Evolutionary conservation across 2,888 invertebrate genomes (phyloP).

Genomic region (Eupsilia transversa): DNA sequence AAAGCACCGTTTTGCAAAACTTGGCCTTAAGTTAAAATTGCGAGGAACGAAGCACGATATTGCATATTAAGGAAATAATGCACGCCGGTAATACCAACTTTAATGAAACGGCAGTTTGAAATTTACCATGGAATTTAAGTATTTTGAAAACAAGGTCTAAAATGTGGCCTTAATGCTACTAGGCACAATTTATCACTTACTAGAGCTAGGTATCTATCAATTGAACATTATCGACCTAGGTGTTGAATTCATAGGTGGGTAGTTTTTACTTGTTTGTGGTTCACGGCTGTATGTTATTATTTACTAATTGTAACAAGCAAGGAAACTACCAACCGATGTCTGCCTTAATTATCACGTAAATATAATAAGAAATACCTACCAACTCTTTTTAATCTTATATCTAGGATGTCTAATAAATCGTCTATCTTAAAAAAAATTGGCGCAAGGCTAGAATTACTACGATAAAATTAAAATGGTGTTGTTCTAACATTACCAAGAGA

Average conservation of each 20-base stretch:
- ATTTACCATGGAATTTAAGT: conserved; percentile 47
- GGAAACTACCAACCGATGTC: neutral
- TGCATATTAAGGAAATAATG: conserved; percentile 70
- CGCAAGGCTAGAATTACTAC: neutral
- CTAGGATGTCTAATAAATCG: neutral
- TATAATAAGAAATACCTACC: neutral
- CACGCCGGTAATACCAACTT: conserved; percentile 65
- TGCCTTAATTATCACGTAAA: neutral
- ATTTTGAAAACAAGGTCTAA: conserved; percentile 26
- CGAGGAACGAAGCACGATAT: conserved; percentile 68
- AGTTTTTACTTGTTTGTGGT: neutral
- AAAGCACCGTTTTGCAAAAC: conserved; percentile 62
- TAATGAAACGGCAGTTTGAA: conserved; percentile 66
- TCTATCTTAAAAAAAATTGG: neutral
- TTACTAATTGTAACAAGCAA: conserved; percentile 21
- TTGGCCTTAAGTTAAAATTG: conserved; percentile 74
- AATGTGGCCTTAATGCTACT: conserved; percentile 20
- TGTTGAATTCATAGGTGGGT: conserved; percentile 1
- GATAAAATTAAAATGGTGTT: conserved; percentile 23
- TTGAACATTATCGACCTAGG: conserved; percentile 6
- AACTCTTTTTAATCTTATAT: neutral
- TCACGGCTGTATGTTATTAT: conserved; percentile 25
- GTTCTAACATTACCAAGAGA: conserved; percentile 7
- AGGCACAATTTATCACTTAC: conserved; percentile 29
- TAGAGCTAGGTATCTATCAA: conserved; percentile 9